Evolutionary conservation across 2,113 vertebrate genomes (phyloP).

Genomic region (Sciurus niger): DNA sequence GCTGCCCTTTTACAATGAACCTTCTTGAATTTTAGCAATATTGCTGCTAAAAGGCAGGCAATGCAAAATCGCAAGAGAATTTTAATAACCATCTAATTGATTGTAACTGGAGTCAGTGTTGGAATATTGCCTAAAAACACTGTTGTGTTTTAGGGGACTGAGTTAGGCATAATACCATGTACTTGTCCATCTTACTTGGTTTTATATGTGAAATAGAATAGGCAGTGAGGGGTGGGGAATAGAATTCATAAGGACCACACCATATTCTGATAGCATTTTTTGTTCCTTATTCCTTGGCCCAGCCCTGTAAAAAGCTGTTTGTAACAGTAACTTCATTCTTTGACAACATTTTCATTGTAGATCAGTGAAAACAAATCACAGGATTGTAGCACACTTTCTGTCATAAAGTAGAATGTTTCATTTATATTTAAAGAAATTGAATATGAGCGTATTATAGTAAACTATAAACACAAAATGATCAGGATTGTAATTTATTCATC

Average conservation of each 20-base stretch:
- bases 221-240: background rate
- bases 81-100: background rate
- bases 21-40: constrained; percentile 7
- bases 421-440: constrained; percentile 14
- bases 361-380: constrained; percentile 27
- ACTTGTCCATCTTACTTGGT: background rate
- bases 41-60: constrained; percentile 17
- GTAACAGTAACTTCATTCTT: background rate
- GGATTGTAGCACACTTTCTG: background rate
- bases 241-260: background rate
- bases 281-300: constrained; percentile 50
- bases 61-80: constrained; percentile 32
- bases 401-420: constrained; percentile 7
- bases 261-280: constrained; percentile 7
- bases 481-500: background rate
- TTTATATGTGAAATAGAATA: background rate
- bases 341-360: constrained; percentile 37
- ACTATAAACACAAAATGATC: constrained; percentile 21
- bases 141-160: background rate
- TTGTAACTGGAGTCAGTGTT: background rate
- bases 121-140: background rate
- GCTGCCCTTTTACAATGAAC: background rate
- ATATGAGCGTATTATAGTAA: background rate
- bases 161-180: background rate
- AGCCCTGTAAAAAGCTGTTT: background rate